phyloP scores from a whole-genome alignment of 2,113 vertebrate species.

The Psammodynastes pulverulentus region DNA sequence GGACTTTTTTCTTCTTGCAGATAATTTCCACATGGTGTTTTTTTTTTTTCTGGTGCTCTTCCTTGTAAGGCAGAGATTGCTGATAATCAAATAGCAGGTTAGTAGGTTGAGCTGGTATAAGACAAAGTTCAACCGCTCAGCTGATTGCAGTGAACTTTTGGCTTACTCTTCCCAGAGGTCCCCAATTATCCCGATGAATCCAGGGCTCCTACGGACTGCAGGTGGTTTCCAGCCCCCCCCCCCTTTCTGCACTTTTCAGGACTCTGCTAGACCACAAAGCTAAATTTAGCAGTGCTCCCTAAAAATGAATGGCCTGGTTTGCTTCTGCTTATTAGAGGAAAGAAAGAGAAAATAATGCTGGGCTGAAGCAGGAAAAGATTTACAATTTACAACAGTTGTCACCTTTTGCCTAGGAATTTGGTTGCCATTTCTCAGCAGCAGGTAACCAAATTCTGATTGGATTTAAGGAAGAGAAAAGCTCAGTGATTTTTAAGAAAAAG shows the following conservation, averaged over 20 bases:
- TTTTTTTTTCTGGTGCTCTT: neutral
- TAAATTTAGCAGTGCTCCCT: neutral
- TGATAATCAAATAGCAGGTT: neutral
- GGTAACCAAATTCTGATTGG: neutral
- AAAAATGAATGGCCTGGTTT: neutral
- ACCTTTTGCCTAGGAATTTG: neutral
- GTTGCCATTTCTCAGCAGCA: neutral
- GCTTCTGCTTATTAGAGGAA: neutral
- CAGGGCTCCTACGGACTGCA: neutral
- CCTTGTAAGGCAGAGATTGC: neutral
- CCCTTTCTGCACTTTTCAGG: neutral
- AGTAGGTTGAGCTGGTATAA: neutral
- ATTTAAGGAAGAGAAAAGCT: neutral
- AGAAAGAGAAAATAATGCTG: neutral
- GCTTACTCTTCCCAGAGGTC: neutral
- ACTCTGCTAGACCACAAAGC: neutral
- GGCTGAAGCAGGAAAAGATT: neutral
- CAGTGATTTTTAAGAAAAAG: neutral
- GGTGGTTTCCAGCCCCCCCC: neutral
- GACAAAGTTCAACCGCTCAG: neutral
- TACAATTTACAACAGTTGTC: neutral
- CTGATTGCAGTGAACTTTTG: neutral
- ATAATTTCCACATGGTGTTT: neutral
- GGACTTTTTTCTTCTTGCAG: neutral
- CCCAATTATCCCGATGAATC: neutral